Evolutionary conservation across 1,140 invertebrate genomes (phyloP), one percentile per base, ranked within the genome.

Genomic region (Drosophila arizonae): DNA sequence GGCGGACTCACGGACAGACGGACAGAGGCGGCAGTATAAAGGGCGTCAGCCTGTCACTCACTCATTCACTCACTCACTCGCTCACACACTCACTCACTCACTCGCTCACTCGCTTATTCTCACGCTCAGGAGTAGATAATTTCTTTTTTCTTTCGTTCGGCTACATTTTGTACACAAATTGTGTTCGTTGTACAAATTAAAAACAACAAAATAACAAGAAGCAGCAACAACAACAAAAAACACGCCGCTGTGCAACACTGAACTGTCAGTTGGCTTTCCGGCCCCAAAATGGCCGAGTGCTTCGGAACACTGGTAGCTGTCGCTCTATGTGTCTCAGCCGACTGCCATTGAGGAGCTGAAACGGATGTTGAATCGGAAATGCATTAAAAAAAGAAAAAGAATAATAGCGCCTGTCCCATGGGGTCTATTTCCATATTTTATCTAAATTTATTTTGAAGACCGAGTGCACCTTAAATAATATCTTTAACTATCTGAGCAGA

Each of bases 41-140:
- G 76, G 84, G 82, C 72, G 82, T 86, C 84, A 71, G 76, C 79
- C 72, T 80, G 86, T 81, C 81, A 86, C 72, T 89, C 86, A 85
- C 56, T 67, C 69, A 56, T 24, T 52, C 45, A 3, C 28, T 41
- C 67, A 24, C 57, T 46, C 26, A 30, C 10, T 45, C 56, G 48
- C 11, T 9, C 51, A 33, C 36, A 50, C 17, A 54, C 30, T 8
- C 56, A 48, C 11, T 9, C 51, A 33, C 36, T 55, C 17, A 54
- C 30, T 1, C 46, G 24, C 68, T 33, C 45, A 1, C 28, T 46
- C 67, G 33, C 54, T 46, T 26, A 30, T n/a, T 45, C 56, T 56
- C 11, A 13, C 51, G 43, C 36, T 55, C 17, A 54, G 36, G 70
- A 76, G 76, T 65, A 51, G 65, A 58, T 41, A 60, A 51, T 57